phyloP scores from a whole-genome alignment of 2,888 invertebrate species.

The Polydrusus tereticollis region DNA sequence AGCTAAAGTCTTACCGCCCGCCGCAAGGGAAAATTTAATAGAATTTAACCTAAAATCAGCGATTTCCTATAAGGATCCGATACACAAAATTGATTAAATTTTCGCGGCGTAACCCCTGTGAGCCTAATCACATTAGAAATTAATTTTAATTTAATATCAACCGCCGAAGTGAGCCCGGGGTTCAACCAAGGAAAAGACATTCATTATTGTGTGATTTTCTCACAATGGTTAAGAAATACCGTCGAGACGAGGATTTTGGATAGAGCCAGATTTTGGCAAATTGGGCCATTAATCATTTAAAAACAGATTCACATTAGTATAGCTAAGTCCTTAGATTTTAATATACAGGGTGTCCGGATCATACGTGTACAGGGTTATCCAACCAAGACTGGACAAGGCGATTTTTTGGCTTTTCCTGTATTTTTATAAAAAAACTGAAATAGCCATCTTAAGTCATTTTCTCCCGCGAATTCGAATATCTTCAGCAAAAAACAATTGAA shows the following conservation, averaged over 20 bases:
- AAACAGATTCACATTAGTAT: too few species aligned
- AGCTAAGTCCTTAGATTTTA: too few species aligned
- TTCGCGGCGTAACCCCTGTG: constrained; percentile 58
- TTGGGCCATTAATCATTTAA: too few species aligned
- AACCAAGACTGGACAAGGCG: too few species aligned
- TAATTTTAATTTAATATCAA: constrained; percentile 65
- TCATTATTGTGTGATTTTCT: constrained; percentile 34
- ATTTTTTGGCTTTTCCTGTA: too few species aligned
- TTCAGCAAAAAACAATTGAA: too few species aligned
- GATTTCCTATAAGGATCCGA: constrained; percentile 62
- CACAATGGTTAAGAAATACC: neutral
- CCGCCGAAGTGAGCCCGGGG: constrained; percentile 55
- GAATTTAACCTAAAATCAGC: constrained; percentile 57
- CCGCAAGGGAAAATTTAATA: constrained; percentile 46
- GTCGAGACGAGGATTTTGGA: neutral
- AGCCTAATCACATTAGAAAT: constrained; percentile 63
- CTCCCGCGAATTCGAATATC: too few species aligned
- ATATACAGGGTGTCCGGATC: too few species aligned
- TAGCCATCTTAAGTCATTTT: too few species aligned
- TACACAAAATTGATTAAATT: constrained; percentile 65
- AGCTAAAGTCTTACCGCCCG: constrained; percentile 28
- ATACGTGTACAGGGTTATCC: too few species aligned
- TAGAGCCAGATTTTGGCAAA: too few species aligned
- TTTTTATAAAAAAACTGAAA: too few species aligned
- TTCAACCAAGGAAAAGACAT: constrained; percentile 29